These are phyloP conservation scores for Bubalus kerabau DNA, from an alignment of 2,113 vertebrate species.

Conservation along the genomic window DNA sequence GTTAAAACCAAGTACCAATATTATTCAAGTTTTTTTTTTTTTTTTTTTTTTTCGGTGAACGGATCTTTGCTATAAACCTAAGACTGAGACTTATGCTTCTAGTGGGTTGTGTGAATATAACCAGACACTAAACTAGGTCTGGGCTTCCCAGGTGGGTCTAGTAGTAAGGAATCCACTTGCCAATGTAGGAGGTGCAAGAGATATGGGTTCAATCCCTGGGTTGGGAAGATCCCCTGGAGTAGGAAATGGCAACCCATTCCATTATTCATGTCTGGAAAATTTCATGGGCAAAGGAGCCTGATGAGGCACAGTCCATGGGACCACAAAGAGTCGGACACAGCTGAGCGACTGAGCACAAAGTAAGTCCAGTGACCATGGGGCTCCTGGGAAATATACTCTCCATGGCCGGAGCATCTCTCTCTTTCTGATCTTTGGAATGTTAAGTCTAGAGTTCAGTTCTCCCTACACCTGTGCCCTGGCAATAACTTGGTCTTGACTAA, in stretches of 20 bases:
- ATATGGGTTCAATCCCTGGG: background rate
- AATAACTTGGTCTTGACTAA: background rate
- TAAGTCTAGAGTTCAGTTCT: background rate
- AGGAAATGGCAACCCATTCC: background rate
- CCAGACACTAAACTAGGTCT: background rate
- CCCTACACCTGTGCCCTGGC: background rate
- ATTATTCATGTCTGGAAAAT: background rate
- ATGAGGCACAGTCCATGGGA: background rate
- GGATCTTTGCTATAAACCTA: background rate
- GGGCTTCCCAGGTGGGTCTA: background rate
- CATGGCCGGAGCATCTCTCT: background rate
- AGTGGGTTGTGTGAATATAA: background rate
- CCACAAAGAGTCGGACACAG: accelerated
- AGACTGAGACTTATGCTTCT: background rate
- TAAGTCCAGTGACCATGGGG: background rate
- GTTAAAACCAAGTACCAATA: background rate
- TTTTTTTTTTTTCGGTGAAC: background rate
- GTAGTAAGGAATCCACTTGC: background rate
- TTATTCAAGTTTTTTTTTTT: background rate
- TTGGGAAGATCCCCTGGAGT: background rate
- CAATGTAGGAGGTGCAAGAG: background rate
- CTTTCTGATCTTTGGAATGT: background rate
- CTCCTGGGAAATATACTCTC: background rate
- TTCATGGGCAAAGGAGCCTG: background rate
- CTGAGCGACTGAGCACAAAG: background rate